Percentiles rank a stretch among this genome's conserved stretches.
phyloP scores from a whole-genome alignment of 2,888 invertebrate species.

The Labia minor region DNA sequence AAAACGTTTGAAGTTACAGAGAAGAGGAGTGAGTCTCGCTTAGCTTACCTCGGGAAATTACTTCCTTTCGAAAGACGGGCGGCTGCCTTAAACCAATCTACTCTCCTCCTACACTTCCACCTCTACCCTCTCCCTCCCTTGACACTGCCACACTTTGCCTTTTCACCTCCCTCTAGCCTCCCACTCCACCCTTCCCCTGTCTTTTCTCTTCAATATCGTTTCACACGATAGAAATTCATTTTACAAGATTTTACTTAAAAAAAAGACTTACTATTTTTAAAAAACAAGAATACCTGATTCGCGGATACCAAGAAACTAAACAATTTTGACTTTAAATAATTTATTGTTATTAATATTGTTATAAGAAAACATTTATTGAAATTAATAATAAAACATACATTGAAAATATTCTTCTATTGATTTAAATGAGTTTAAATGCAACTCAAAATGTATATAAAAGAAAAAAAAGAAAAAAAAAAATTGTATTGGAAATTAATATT shows the following conservation, averaged over 20 bases:
- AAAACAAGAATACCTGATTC: no score
- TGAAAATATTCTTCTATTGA: no score
- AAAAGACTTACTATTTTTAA: no score
- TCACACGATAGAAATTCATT: neutral
- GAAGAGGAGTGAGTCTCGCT: neutral
- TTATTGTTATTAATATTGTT: no score
- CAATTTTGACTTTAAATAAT: no score
- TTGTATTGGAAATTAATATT: no score
- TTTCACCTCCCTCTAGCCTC: neutral
- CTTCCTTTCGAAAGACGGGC: neutral
- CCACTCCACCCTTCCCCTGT: neutral
- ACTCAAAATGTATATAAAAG: no score
- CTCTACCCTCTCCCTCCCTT: neutral
- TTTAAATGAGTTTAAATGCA: no score
- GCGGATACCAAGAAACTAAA: no score
- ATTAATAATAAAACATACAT: no score
- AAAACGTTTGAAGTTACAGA: neutral
- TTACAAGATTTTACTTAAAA: neutral
- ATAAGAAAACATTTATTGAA: no score
- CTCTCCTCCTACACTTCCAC: neutral
- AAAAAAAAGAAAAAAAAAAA: no score
- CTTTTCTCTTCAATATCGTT: neutral
- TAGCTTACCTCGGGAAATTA: neutral
- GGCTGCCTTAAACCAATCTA: constrained; percentile 5
- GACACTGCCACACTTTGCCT: neutral